Conservation (phyloP, 2,888 invertebrate genomes). For the Scrobipalpa costella region DNA sequence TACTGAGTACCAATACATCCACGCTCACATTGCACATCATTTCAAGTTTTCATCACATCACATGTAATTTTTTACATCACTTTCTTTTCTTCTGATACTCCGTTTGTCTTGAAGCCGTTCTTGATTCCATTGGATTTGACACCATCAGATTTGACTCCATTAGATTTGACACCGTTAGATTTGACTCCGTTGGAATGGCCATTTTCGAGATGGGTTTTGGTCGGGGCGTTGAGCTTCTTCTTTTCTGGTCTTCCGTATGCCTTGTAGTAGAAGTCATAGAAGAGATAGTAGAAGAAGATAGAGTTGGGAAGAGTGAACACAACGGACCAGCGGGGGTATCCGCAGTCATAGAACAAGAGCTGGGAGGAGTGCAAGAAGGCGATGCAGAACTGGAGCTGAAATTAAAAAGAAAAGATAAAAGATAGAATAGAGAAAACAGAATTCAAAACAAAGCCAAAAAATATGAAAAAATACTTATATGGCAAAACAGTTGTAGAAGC, state of each 20-base stretch:
- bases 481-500: too few relatives aligned
- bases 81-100: slow-evolving; percentile 36
- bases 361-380: slow-evolving; percentile 93
- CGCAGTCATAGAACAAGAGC: slow-evolving; percentile 92
- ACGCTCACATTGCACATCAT: not conserved
- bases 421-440: slow-evolving; percentile 17
- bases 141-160: slow-evolving; percentile 40
- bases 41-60: not conserved
- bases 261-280: slow-evolving; percentile 94
- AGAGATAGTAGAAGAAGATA: slow-evolving; percentile 95
- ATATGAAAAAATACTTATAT: too few relatives aligned
- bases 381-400: slow-evolving; percentile 93
- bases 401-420: too few relatives aligned
- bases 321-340: slow-evolving; percentile 91
- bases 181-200: slow-evolving; percentile 40
- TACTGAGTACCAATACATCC: not conserved
- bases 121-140: slow-evolving; percentile 41
- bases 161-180: slow-evolving; percentile 41
- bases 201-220: slow-evolving; percentile 42
- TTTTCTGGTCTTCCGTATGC: slow-evolving; percentile 81
- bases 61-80: slow-evolving; percentile 13
- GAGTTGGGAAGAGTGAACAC: slow-evolving; percentile 94
- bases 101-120: slow-evolving; percentile 38
- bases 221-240: slow-evolving; percentile 30
- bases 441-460: not conserved